A percentile compares a stretch with the other conserved stretches of the same genome.
Conservation (phyloP, 2,888 invertebrate species). For the Pheosia tremula region DNA sequence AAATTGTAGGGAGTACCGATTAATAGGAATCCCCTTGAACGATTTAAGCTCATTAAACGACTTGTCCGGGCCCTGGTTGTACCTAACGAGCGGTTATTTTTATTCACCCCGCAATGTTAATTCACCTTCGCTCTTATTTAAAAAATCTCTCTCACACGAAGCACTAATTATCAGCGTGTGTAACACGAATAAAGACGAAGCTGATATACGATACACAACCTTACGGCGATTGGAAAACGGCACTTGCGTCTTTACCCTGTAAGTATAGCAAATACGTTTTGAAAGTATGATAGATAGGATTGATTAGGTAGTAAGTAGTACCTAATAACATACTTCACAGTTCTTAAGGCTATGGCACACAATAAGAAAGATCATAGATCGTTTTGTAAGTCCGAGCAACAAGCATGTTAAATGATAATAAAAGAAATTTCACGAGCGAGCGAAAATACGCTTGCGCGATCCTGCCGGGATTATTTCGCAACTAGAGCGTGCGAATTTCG, state of each 20-base stretch:
- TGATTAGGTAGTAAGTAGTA: no score
- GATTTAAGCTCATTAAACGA: no score
- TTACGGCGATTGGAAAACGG: constrained; percentile 4
- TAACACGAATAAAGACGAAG: not conserved
- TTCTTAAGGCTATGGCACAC: not conserved
- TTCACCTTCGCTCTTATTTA: not conserved
- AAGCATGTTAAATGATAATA: no score
- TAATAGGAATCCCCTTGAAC: no score
- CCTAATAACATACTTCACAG: not conserved
- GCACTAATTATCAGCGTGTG: not conserved
- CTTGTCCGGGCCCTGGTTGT: not conserved
- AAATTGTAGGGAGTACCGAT: no score
- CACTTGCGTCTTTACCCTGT: constrained; percentile 11
- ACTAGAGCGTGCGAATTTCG: no score
- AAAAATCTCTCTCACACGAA: not conserved
- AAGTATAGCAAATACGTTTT: not conserved
- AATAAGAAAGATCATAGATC: no score
- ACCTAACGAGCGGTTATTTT: not conserved
- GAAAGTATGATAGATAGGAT: not conserved
- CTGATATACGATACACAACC: constrained; percentile 8
- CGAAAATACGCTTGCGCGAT: no score
- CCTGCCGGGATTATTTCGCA: no score
- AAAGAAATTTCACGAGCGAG: no score
- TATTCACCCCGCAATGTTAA: not conserved
- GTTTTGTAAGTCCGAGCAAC: no score